phyloP scores from a whole-genome alignment of 2,113 vertebrate genomes.

The Lanius collurio region DNA sequence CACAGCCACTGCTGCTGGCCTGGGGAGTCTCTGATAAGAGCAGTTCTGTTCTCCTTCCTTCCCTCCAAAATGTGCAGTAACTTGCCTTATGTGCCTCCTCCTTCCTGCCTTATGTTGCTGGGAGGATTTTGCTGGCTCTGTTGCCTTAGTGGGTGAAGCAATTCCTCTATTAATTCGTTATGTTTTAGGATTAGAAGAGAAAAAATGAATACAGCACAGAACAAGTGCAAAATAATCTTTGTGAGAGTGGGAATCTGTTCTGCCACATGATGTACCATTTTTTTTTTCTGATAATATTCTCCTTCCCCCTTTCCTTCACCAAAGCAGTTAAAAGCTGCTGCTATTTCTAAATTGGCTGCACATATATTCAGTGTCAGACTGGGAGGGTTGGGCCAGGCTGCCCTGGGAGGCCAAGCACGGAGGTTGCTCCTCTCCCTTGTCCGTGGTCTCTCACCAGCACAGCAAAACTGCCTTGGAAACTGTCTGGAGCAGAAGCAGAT shows the following conservation, averaged over 20 bases:
- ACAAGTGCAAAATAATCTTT: not conserved
- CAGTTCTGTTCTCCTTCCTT: not conserved
- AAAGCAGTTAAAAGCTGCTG: not conserved
- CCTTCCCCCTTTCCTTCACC: not conserved
- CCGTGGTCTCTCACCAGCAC: not conserved
- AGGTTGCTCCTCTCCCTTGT: not conserved
- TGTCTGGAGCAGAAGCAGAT: constrained; percentile 38
- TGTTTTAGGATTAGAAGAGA: not conserved
- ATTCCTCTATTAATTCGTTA: not conserved
- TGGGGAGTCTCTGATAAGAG: not conserved
- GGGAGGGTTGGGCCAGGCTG: not conserved
- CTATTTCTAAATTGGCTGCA: constrained; percentile 3
- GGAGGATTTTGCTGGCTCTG: not conserved
- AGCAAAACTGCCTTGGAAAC: not conserved
- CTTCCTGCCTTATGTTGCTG: not conserved
- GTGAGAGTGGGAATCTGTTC: not conserved
- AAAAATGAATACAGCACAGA: not conserved
- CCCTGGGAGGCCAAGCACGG: not conserved
- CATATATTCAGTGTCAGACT: constrained; percentile 45
- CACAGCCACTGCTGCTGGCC: not conserved
- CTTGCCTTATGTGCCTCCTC: not conserved
- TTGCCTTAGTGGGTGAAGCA: not conserved
- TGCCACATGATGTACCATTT: not conserved
- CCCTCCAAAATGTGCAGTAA: not conserved
- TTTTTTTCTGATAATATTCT: not conserved